Base-by-base conservation (phyloP, 2,888 invertebrate species). In the Luffia ferchaultella region DNA sequence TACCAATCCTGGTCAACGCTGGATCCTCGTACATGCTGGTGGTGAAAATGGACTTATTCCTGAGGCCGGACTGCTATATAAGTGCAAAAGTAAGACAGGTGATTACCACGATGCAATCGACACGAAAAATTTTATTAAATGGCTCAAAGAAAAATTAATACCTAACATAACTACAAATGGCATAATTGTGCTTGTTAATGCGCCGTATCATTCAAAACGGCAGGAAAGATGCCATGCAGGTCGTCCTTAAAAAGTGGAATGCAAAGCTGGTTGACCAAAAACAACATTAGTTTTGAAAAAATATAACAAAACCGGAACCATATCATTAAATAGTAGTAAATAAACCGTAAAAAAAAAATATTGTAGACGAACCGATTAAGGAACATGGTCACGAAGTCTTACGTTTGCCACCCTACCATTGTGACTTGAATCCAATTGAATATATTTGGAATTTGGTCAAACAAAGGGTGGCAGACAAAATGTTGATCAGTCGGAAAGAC, bases 371-470 rank as follows among this genome's bases (percentile, higher is more conserved):
- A 50, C 59, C 64, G 50, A 56, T 63, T 20, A 54, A 50, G 50
- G 54, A 49, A 15, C 46, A 62, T 48, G 62, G 62, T 47, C 63
- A 61, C 50, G 60, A 59, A 45, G 60, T 65, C 5, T 50, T 68
- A 18, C 54, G 64, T 40, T 50, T 68, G 53, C 65, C 65, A 40
- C 65, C 67, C 1, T 65, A 64, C 42, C 60, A 65, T 47, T 62
- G 62, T 48, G 63, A 66, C 51, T 54, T 67, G 12, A 67, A 65
- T 52, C 64, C 63, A 3, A 62, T 66, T 20, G 62, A 65, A 54
- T 53, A 59, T 30, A 58, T 64, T 18, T 56, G 55, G 52, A 52
- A 52, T 52, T 20, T 51, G 43, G 42, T 56, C 42, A 57, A 52
- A 52, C 41, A 47, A 46, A 17, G 52, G 19, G 49, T 57, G 20